These are phyloP conservation scores for Agrotis ipsilon DNA, from an alignment of 2,888 invertebrate genomes.

Conservation along the genomic window DNA sequence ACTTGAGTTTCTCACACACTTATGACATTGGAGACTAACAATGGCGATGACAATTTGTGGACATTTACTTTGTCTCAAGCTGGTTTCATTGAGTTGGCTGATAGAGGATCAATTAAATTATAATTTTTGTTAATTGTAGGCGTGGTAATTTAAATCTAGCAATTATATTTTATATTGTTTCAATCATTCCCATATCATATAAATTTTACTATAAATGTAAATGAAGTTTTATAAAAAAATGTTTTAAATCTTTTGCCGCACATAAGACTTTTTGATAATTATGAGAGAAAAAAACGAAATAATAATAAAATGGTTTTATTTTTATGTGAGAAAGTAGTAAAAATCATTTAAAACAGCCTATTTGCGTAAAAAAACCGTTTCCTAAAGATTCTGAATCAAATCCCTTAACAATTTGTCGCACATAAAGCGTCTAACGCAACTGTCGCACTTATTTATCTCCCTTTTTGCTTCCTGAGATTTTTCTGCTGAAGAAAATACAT, in stretches of 20 bases:
- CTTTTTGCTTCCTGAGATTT: background rate
- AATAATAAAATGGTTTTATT: background rate
- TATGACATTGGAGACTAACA: constrained; percentile 59
- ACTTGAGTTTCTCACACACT: constrained; percentile 54
- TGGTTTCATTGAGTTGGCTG: constrained; percentile 34
- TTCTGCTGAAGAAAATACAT: background rate
- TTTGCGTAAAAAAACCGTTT: background rate
- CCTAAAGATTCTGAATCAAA: background rate
- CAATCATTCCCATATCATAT: background rate
- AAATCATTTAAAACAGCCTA: background rate
- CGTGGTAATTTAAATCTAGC: constrained; percentile 12
- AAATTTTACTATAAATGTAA: background rate
- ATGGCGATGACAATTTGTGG: constrained; percentile 33
- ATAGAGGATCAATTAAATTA: constrained; percentile 33
- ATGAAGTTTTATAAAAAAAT: background rate
- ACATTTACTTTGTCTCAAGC: constrained; percentile 46
- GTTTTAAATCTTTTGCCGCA: background rate
- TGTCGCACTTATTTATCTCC: too few species aligned
- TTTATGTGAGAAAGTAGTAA: background rate
- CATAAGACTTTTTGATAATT: background rate
- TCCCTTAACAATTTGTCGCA: too few species aligned
- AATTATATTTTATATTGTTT: background rate
- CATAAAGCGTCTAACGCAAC: too few species aligned
- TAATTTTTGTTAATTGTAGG: constrained; percentile 27
- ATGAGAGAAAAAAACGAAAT: background rate